Conservation (phyloP, 2,113 vertebrate genomes). For the Oxyura jamaicensis region DNA sequence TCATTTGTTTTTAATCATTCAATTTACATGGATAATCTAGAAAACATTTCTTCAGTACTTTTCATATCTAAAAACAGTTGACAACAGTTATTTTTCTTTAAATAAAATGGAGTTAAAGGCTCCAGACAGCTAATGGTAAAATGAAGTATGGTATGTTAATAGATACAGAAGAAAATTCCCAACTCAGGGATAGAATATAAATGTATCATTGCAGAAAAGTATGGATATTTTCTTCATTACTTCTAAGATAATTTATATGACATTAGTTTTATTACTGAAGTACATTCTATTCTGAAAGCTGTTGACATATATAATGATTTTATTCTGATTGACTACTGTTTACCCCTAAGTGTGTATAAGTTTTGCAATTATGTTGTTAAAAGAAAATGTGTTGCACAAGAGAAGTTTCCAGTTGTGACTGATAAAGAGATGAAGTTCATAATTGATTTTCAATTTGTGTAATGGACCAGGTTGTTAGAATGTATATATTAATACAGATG, state of each 20-base stretch:
- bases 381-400: not conserved
- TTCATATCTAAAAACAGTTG: too few species aligned
- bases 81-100: too few species aligned
- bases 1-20: too few species aligned
- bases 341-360: accelerated
- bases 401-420: not conserved
- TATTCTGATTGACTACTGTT: not conserved
- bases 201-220: not conserved
- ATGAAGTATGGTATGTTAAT: not conserved
- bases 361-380: not conserved
- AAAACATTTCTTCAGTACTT: too few species aligned
- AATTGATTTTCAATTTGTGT: not conserved
- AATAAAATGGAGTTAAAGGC: too few species aligned
- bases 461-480: not conserved
- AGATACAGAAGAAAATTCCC: not conserved
- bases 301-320: not conserved
- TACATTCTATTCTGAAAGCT: not conserved
- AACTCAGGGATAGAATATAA: not conserved
- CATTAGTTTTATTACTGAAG: not conserved
- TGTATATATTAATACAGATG: not conserved
- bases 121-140: too few species aligned
- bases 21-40: too few species aligned
- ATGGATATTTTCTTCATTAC: not conserved
- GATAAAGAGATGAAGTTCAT: not conserved
- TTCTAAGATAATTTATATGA: not conserved